A percentile compares a stretch with the other conserved stretches of the same genome.
These are phyloP conservation scores for Harpagus bidentatus DNA, from an alignment of 2,113 vertebrate genomes.

Conservation along the genomic window DNA sequence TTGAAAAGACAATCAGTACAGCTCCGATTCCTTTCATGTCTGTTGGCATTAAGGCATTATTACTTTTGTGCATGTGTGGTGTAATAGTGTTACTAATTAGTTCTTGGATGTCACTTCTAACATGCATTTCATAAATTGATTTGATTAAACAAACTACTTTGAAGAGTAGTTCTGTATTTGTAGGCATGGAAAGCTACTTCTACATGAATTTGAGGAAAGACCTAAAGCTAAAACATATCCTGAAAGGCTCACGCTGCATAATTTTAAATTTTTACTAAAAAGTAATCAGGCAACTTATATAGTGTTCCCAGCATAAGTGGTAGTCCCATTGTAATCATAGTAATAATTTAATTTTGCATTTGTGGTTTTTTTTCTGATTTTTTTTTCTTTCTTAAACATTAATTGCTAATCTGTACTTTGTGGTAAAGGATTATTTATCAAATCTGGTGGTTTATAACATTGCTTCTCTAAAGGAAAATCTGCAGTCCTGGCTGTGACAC, in stretches of 20 bases:
- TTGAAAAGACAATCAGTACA: neutral
- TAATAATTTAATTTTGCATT: neutral
- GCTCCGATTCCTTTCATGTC: neutral
- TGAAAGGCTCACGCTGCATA: neutral
- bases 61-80: neutral
- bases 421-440: neutral
- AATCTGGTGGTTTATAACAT: neutral
- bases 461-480: neutral
- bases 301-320: neutral
- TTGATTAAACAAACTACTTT: neutral
- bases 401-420: neutral
- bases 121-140: neutral
- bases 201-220: neutral
- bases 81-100: neutral
- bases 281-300: neutral
- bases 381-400: neutral
- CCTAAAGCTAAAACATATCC: neutral
- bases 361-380: neutral
- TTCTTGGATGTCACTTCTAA: neutral
- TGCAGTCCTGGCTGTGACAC: neutral
- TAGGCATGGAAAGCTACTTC: neutral
- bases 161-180: neutral
- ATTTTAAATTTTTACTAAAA: neutral
- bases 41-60: neutral
- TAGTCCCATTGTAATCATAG: neutral